These are phyloP conservation scores for Laterallus jamaicensis DNA, from an alignment of 2,113 vertebrate genomes.

Conservation along the genomic window DNA sequence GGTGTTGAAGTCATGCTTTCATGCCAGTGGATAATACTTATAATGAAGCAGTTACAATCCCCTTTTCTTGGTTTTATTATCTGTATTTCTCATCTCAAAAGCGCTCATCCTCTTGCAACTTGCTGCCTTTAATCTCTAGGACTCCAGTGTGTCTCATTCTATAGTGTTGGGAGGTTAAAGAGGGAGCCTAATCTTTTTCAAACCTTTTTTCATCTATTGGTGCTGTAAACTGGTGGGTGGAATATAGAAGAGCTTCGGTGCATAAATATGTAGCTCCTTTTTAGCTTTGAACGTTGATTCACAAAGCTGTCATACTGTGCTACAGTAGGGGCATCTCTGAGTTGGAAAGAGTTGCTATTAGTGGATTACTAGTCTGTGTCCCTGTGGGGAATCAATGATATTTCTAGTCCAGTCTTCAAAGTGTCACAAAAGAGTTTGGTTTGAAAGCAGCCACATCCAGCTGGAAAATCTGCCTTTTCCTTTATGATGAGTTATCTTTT, in stretches of 20 bases:
- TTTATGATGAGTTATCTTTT: neutral
- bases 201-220: conserved; percentile 51
- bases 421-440: conserved; percentile 1
- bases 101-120: conserved; percentile 26
- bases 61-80: conserved; percentile 22
- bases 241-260: conserved; percentile 29
- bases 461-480: neutral
- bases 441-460: conserved; percentile 24
- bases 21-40: conserved; percentile 17
- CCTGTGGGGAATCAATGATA: neutral
- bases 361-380: conserved; percentile 1
- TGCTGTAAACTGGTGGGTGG: conserved; percentile 61
- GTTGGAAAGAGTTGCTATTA: conserved; percentile 37
- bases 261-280: conserved; percentile 16
- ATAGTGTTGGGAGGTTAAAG: conserved; percentile 2
- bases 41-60: conserved; percentile 23
- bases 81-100: conserved; percentile 43
- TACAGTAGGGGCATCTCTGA: neutral
- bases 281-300: conserved; percentile 28
- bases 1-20: conserved; percentile 39
- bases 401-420: conserved; percentile 50
- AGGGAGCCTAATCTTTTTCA: conserved; percentile 37
- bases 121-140: conserved; percentile 52
- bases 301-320: conserved; percentile 46
- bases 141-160: neutral